Evolutionary conservation across 2,888 invertebrate species (phyloP).

Genomic region (Rhamnusium bicolor): DNA sequence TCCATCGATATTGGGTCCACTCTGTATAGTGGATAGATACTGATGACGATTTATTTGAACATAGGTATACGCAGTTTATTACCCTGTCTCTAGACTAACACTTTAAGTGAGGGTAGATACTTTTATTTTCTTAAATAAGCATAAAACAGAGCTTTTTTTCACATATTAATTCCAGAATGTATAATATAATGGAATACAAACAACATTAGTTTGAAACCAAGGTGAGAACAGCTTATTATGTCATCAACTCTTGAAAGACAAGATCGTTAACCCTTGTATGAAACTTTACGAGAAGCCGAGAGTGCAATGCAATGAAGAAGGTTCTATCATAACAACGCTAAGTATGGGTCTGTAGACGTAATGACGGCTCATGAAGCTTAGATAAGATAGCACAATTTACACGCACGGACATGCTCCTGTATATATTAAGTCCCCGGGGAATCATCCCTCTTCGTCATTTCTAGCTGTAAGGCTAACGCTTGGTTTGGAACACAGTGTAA

Average conservation of each 20-base stretch:
- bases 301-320: not conserved
- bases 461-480: not conserved
- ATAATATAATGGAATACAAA: not conserved
- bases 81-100: too few species aligned
- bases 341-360: constrained; percentile 1
- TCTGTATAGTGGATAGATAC: too few species aligned
- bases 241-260: not conserved
- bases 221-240: not conserved
- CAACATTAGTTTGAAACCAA: not conserved
- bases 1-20: too few species aligned
- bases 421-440: constrained; percentile 9
- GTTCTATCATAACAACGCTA: not conserved
- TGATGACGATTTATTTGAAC: too few species aligned
- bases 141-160: too few species aligned
- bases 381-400: constrained; percentile 8
- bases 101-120: too few species aligned
- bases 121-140: too few species aligned
- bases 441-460: constrained; percentile 8
- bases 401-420: constrained; percentile 12
- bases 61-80: too few species aligned
- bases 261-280: not conserved
- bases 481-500: not conserved
- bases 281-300: not conserved
- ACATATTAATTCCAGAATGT: too few species aligned
- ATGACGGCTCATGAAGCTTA: not conserved